Evolutionary conservation across 2,888 invertebrate species (phyloP), one percentile per base, ranked within the genome.

Genomic region (Noctua janthina): DNA sequence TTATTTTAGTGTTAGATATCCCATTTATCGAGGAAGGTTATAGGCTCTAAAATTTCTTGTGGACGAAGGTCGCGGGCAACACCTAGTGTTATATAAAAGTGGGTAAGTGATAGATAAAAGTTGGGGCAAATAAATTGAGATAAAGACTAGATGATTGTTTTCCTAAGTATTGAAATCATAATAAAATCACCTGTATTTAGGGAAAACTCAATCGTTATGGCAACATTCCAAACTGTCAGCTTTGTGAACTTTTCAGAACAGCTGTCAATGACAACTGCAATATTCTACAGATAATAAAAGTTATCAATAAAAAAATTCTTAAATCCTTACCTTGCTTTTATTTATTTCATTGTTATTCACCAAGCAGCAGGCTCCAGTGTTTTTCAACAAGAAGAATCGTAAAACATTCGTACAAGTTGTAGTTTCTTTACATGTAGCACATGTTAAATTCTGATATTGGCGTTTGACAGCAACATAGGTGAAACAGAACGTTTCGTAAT

Each of bases 401-500:
- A 29, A 59, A 29, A 6, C 29, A 1, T 62, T 17, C 17, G 2
- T 7, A 8, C 1, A 2, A 62, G 62, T 35, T 29, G 17, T 62
- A 29, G 49, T 66, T 79, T 43, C 64, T 64, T 75, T 83, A 78
- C 54, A 71, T 1, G 59, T 71, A 7, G 7, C 10, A 7, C 17
- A 20, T 5, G 15, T 3, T 15, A 0, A 17, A 6, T 49, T 82
- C 35, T 78, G 62, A 68, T 49, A 49, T 66, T 59, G 1, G 23
- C 20, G n/a, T 78, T 51, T 82, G 82, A 82, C 84, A 85, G 82
- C 1, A 29, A 2, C 1, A 4, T 4, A 5, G 0, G 73, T 86
- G 64, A 77, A 87, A 89, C 82, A 59, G 79, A 89, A 82, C 81
- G 83, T 83, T 49, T 35, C 20, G 20, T 74, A 46, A n/a, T 74